Conservation (phyloP, 2,888 invertebrate species). For the Melipona bicolor region DNA sequence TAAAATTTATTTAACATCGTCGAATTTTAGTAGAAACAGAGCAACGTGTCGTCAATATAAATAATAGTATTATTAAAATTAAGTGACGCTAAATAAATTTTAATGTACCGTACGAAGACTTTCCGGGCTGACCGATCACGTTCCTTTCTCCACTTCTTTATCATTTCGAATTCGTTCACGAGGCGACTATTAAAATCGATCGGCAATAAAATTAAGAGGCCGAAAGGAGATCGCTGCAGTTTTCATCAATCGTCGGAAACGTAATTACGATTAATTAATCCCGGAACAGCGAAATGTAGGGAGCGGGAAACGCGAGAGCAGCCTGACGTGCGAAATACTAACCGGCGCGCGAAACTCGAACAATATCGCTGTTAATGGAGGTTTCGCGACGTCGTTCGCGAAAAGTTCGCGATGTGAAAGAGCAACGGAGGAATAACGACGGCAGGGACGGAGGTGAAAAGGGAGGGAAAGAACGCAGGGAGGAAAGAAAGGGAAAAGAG, state of each 20-base stretch:
- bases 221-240: background rate
- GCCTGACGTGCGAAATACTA: constrained; percentile 33
- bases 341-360: constrained; percentile 52
- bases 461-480: background rate
- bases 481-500: background rate
- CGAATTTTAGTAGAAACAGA: too few species aligned
- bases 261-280: constrained; percentile 30
- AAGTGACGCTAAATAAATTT: too few species aligned
- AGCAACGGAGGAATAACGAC: background rate
- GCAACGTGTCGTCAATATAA: too few species aligned
- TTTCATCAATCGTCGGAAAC: constrained; percentile 2
- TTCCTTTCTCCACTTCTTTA: too few species aligned
- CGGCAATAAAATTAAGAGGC: too few species aligned
- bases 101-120: too few species aligned
- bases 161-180: too few species aligned
- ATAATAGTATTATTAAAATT: too few species aligned
- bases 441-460: background rate
- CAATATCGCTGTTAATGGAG: constrained; percentile 59
- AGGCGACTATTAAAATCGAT: too few species aligned
- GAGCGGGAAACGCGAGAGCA: constrained; percentile 21
- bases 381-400: constrained; percentile 40
- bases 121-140: too few species aligned
- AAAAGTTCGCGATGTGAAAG: constrained; percentile 36
- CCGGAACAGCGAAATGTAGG: too few species aligned
- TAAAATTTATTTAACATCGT: too few species aligned